These are phyloP conservation scores for Hippopotamus amphibius DNA, from an alignment of 2,113 vertebrate genomes.

Conservation along the genomic window DNA sequence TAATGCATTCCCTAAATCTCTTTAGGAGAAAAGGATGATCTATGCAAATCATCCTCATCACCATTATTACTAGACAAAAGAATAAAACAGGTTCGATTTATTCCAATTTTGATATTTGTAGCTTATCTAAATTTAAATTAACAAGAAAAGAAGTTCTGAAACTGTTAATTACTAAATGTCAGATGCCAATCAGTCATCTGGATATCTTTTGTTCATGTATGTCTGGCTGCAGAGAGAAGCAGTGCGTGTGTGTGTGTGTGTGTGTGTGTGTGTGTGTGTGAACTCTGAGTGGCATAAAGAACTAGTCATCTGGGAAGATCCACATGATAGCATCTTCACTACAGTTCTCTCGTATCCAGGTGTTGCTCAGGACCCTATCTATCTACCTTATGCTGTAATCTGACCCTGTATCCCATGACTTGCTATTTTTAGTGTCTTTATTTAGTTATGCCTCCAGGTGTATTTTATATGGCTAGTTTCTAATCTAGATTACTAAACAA, in stretches of 20 bases:
- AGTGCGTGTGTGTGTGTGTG: not conserved
- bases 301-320: not conserved
- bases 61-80: conserved; percentile 12
- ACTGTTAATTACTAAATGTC: conserved; percentile 36
- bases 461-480: conserved; percentile 7
- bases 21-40: conserved; percentile 14
- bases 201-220: not conserved
- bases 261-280: not conserved
- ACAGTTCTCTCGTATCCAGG: not conserved
- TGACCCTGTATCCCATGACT: not conserved
- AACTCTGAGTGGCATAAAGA: not conserved
- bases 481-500: conserved; percentile 56
- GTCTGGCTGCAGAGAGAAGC: not conserved
- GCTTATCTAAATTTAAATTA: conserved; percentile 55
- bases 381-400: not conserved
- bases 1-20: not conserved
- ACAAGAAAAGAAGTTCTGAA: conserved; percentile 22
- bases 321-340: not conserved
- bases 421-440: not conserved
- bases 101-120: conserved; percentile 32
- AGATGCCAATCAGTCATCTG: not conserved
- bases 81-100: not conserved
- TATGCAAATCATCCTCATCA: conserved; percentile 29
- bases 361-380: not conserved
- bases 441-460: not conserved